Evolutionary conservation across 2,797 vertebrate species (phyloP).

Genomic region (Tokudaia muenninki): DNA sequence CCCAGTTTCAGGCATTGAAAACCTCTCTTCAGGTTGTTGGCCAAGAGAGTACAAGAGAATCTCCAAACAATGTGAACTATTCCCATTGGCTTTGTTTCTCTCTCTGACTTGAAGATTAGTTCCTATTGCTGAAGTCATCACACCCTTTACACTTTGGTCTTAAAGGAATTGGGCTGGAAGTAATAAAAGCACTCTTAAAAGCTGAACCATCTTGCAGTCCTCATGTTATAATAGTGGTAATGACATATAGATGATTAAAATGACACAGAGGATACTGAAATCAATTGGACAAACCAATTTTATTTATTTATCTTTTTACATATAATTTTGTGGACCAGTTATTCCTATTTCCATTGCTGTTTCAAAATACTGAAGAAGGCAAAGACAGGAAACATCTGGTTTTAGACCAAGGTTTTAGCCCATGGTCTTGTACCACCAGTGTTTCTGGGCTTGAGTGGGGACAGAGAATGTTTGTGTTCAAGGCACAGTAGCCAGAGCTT

Average conservation of each 20-base stretch:
- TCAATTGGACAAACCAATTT: background rate
- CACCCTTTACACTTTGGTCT: background rate
- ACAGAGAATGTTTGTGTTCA: background rate
- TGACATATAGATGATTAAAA: background rate
- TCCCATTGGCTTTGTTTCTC: background rate
- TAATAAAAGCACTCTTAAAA: background rate
- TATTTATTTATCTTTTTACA: background rate
- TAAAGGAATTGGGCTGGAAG: background rate
- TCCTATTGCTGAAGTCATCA: background rate
- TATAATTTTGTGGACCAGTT: background rate
- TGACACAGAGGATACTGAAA: background rate
- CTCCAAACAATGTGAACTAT: background rate
- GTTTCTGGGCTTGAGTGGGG: background rate
- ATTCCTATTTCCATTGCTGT: background rate
- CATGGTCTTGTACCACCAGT: background rate
- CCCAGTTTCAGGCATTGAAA: background rate
- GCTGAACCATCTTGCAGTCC: background rate
- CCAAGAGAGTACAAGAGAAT: background rate
- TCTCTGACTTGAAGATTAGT: background rate
- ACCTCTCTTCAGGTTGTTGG: background rate
- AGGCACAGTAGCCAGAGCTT: background rate
- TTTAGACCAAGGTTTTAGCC: background rate
- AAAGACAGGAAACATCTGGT: background rate
- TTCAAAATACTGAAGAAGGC: background rate
- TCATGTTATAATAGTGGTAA: background rate